Evolutionary conservation across 2,113 vertebrate species (phyloP).

Genomic region (Psittacula cyanocephala): DNA sequence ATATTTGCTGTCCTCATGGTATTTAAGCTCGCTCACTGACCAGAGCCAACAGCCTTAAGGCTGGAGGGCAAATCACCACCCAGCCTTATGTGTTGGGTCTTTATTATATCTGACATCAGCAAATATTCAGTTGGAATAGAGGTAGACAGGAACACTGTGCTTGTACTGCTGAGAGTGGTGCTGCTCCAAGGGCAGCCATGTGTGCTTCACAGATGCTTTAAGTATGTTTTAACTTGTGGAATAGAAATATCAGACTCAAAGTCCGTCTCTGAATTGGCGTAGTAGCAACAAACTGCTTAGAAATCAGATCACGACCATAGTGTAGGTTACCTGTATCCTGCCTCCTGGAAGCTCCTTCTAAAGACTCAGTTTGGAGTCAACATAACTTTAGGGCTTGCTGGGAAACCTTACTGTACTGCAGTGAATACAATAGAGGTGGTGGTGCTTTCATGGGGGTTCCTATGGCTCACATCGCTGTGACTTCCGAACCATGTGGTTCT

Average conservation of each 20-base stretch:
- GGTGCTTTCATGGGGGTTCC: neutral
- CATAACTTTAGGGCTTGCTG: neutral
- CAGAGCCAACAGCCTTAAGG: neutral
- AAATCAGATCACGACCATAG: neutral
- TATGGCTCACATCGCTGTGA: neutral
- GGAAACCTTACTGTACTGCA: neutral
- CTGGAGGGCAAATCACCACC: neutral
- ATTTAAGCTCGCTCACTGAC: neutral
- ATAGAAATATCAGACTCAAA: neutral
- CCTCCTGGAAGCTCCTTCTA: neutral
- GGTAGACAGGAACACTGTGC: neutral
- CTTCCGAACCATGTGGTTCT: slow-evolving; percentile 14
- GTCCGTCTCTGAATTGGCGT: neutral
- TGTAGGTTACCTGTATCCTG: neutral
- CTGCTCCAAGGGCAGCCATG: fast-evolving
- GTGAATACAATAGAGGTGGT: neutral
- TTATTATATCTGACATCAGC: neutral
- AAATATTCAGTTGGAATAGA: neutral
- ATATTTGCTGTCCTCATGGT: neutral
- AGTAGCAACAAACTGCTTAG: neutral
- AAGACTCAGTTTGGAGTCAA: neutral
- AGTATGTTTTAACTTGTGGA: neutral
- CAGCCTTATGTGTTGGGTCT: neutral
- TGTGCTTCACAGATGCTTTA: neutral
- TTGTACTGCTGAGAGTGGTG: neutral